These are phyloP conservation scores for Semnornis frantzii DNA, from an alignment of 2,113 vertebrate species.

Conservation along the genomic window DNA sequence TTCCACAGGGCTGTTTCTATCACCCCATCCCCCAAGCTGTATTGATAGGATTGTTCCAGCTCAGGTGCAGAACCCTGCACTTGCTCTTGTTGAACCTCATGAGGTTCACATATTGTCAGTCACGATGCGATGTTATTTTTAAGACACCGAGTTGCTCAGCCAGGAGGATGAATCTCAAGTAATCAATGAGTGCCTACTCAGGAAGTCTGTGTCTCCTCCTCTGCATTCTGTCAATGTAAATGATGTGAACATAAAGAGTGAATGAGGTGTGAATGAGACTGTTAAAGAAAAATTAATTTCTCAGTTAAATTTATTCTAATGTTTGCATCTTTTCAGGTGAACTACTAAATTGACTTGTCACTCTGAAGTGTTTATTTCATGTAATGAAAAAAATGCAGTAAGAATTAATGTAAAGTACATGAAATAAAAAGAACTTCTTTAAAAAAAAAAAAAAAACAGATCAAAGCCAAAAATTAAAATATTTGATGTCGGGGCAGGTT, in stretches of 20 bases:
- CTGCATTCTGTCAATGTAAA: background rate
- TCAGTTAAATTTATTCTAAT: background rate
- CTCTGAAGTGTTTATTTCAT: constrained; percentile 9
- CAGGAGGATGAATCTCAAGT: background rate
- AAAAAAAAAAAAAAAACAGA: constrained; percentile 37
- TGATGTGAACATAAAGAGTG: background rate
- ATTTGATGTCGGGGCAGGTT: constrained; percentile 32
- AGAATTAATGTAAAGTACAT: background rate
- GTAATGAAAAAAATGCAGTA: background rate
- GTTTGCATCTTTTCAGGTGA: background rate
- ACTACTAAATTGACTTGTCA: background rate
- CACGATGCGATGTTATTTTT: background rate
- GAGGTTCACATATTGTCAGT: background rate
- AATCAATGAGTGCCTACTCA: background rate
- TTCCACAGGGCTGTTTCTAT: too few species aligned
- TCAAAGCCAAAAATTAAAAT: constrained; percentile 48
- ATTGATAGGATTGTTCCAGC: too few species aligned
- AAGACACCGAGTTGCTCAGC: background rate
- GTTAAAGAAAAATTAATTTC: background rate
- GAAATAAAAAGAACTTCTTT: constrained; percentile 3
- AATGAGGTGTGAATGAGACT: background rate
- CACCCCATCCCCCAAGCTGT: too few species aligned
- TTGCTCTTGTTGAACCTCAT: too few species aligned
- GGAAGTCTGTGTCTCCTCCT: background rate
- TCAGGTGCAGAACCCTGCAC: too few species aligned